These are phyloP conservation scores for Mylabris phalerata DNA, from an alignment of 1,140 invertebrate species.

Conservation along the genomic window DNA sequence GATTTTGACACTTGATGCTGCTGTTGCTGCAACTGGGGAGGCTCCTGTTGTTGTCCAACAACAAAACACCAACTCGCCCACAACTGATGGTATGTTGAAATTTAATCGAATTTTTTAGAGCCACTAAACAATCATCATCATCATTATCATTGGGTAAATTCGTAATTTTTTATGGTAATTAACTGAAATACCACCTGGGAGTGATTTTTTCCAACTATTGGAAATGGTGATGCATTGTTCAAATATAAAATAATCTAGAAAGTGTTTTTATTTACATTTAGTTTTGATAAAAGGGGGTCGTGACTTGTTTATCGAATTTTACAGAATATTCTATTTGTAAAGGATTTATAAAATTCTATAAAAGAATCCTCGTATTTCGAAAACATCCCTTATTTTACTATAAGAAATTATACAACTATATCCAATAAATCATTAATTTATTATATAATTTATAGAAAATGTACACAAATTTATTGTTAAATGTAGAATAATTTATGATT, in stretches of 20 bases:
- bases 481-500: too few relatives aligned
- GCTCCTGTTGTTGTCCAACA: neutral
- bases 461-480: too few relatives aligned
- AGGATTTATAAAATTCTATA: too few relatives aligned
- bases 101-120: neutral
- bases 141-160: neutral
- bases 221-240: neutral
- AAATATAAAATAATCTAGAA: conserved; percentile 2
- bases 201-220: too few relatives aligned
- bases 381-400: too few relatives aligned
- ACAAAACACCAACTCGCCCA: neutral
- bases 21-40: neutral
- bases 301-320: conserved; percentile 8
- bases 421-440: too few relatives aligned
- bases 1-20: conserved; percentile 18
- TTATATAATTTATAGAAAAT: too few relatives aligned
- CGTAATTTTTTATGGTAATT: too few relatives aligned
- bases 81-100: neutral
- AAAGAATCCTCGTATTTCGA: too few relatives aligned
- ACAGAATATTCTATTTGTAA: conserved; percentile 2
- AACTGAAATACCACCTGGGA: too few relatives aligned
- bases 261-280: conserved; percentile 7
- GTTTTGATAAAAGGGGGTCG: conserved; percentile 5
- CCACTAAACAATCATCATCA: neutral
- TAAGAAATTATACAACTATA: too few relatives aligned